Percentiles rank a stretch among this genome's conserved stretches.
Evolutionary conservation across 1,140 invertebrate genomes (phyloP).

Genomic region (Cotesia vestalis): DNA sequence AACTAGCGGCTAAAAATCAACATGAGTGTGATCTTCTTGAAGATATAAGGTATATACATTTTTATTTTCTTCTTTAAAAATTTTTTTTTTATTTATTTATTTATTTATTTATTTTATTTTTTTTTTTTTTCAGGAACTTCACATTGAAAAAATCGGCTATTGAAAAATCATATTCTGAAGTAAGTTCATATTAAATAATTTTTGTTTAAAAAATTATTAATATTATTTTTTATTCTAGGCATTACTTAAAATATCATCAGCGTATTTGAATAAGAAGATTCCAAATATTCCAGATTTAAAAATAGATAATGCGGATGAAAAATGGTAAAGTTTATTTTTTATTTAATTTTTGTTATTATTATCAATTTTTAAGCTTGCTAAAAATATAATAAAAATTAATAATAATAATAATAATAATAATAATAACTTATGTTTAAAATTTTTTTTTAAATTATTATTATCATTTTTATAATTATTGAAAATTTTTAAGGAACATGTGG

Average conservation of each 20-base stretch:
- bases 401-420: too few relatives aligned
- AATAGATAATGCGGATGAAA: conserved; percentile 86
- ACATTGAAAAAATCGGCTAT: conserved; percentile 90
- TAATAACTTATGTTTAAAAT: too few relatives aligned
- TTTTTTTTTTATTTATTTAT: conserved; percentile 9
- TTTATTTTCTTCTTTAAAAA: conserved; percentile 13
- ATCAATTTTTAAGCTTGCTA: too few relatives aligned
- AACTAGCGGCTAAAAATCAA: conserved; percentile 93
- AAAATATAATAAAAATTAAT: too few relatives aligned
- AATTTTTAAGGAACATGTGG: conserved; percentile 88
- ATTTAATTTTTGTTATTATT: not conserved
- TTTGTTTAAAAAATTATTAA: not conserved
- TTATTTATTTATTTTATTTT: conserved; percentile 32
- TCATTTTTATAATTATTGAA: conserved; percentile 30
- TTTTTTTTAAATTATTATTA: conserved; percentile 1
- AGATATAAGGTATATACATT: conserved; percentile 76
- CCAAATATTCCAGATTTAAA: conserved; percentile 89
- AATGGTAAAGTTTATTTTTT: conserved; percentile 71
- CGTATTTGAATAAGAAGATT: conserved; percentile 91
- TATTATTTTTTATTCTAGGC: conserved; percentile 69
- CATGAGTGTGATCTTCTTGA: conserved; percentile 95
- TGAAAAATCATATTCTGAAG: conserved; percentile 95
- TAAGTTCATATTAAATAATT: conserved; percentile 56
- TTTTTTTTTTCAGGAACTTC: conserved; percentile 76
- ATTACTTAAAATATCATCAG: conserved; percentile 87